Percentiles rank a stretch among this genome's conserved stretches.
Conservation (phyloP, 35 echinoderm and acorn worm genomes). For the Lytechinus variegatus region DNA sequence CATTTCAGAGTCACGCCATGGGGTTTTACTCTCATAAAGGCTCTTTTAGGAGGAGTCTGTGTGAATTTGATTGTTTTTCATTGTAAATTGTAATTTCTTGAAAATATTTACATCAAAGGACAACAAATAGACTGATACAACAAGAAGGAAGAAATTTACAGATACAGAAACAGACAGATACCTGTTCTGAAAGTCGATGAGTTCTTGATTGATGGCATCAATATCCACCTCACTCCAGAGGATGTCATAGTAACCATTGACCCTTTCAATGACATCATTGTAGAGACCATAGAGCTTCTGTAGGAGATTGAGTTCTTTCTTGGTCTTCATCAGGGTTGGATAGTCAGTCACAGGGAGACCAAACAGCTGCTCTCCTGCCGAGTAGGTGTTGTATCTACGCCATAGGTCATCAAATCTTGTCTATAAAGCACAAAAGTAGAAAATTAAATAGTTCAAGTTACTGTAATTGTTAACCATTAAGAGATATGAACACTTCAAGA, state of each 20-base stretch:
- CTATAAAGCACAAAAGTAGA: constrained; percentile 29
- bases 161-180: neutral
- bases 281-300: constrained; percentile 96
- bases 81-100: too few species aligned
- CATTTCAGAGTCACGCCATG: too few species aligned
- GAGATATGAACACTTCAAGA: neutral
- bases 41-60: too few species aligned
- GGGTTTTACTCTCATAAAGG: too few species aligned
- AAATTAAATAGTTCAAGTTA: neutral
- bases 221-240: constrained; percentile 97
- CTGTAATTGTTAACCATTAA: neutral
- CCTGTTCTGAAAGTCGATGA: constrained; percentile 98
- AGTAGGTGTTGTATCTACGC: constrained; percentile 93
- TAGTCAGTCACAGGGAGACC: constrained; percentile 92
- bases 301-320: constrained; percentile 97
- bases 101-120: too few species aligned
- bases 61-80: too few species aligned
- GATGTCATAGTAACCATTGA: constrained; percentile 99
- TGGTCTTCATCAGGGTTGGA: constrained; percentile 74
- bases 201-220: constrained; percentile 96
- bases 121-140: too few species aligned
- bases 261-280: constrained; percentile 93
- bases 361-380: constrained; percentile 95
- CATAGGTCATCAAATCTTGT: constrained; percentile 96
- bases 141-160: neutral